A percentile compares a stretch with the other conserved stretches of the same genome.
Conservation (phyloP, 2,888 invertebrate genomes). For the Drosophila anomalata region DNA sequence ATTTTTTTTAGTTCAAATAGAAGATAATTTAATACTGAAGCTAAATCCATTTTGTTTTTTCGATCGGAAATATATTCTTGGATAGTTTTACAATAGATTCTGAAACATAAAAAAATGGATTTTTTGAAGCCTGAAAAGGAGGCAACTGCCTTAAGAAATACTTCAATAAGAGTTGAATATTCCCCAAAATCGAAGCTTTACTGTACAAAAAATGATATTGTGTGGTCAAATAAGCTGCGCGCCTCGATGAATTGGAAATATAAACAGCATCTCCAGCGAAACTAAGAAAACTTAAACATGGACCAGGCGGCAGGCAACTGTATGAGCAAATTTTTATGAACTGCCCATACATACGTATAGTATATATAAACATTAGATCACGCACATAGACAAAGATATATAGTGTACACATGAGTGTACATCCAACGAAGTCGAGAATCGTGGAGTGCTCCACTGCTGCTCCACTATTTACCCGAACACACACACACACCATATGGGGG, state of each 20-base stretch:
- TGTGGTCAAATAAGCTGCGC: constrained; percentile 58
- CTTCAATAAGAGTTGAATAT: background rate
- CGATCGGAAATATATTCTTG: too few species aligned
- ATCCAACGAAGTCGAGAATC: constrained; percentile 23
- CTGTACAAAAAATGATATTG: constrained; percentile 42
- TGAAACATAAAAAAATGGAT: too few species aligned
- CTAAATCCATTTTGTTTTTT: too few species aligned
- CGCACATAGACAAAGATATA: constrained; percentile 14
- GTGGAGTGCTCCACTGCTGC: constrained; percentile 50
- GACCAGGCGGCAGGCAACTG: constrained; percentile 29
- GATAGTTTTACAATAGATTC: too few species aligned
- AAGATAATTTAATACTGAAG: too few species aligned
- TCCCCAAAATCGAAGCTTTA: background rate
- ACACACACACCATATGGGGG: constrained; percentile 13
- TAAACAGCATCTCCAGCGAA: constrained; percentile 58
- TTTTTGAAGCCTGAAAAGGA: too few species aligned
- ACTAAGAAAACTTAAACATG: constrained; percentile 46
- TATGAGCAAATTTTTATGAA: constrained; percentile 57
- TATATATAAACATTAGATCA: constrained; percentile 6
- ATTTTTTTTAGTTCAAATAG: too few species aligned
- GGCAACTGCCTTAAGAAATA: background rate
- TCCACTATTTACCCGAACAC: constrained; percentile 36
- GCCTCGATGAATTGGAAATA: constrained; percentile 66
- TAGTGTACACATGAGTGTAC: background rate
- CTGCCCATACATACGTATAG: constrained; percentile 33